Conservation (phyloP, 2,888 invertebrate genomes). For the Dynastes tityus region DNA sequence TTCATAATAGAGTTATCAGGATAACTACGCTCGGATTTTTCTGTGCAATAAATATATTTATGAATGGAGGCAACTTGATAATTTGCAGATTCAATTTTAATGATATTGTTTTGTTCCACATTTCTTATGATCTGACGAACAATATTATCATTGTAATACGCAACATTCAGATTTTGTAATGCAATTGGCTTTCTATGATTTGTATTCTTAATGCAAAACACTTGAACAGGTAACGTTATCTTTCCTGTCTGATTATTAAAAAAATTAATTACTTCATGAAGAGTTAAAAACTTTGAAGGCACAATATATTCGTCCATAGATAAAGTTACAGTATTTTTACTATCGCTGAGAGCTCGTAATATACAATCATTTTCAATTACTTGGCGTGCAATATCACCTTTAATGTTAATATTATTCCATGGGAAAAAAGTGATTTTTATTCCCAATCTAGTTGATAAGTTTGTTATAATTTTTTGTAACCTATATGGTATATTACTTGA, state of each 20-base stretch:
- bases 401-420: constrained; percentile 79
- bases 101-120: constrained; percentile 57
- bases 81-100: constrained; percentile 60
- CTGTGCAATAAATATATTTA: constrained; percentile 64
- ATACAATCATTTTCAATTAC: constrained; percentile 79
- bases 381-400: constrained; percentile 66
- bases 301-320: constrained; percentile 80
- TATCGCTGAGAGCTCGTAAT: constrained; percentile 73
- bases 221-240: constrained; percentile 64
- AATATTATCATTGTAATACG: constrained; percentile 62
- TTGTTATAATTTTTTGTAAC: constrained; percentile 68
- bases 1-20: constrained; percentile 64
- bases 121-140: constrained; percentile 62
- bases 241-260: constrained; percentile 68
- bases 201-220: constrained; percentile 64
- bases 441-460: constrained; percentile 66
- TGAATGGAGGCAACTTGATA: constrained; percentile 64
- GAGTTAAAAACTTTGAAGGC: constrained; percentile 74
- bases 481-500: constrained; percentile 72
- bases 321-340: constrained; percentile 73
- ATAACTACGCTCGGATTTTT: constrained; percentile 60
- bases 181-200: constrained; percentile 64
- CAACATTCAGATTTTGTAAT: constrained; percentile 64
- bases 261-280: constrained; percentile 73
- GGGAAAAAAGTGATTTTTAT: constrained; percentile 75